Conservation (phyloP, 2,113 vertebrate genomes). For the Centropristis striata region DNA sequence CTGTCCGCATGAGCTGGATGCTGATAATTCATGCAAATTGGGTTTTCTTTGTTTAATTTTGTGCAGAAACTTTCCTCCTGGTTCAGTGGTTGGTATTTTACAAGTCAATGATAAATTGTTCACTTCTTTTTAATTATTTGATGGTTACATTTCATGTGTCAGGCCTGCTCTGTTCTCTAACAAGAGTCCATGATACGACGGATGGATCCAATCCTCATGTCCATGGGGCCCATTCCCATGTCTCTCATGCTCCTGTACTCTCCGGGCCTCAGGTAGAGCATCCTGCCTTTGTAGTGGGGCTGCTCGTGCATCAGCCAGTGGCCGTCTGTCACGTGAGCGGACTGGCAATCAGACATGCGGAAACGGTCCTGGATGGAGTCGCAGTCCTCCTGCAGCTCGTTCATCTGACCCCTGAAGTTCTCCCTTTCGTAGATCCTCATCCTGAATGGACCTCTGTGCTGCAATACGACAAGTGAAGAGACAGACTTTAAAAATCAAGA, state of each 20-base stretch:
- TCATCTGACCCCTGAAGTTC: slow-evolving; percentile 81
- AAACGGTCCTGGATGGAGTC: slow-evolving; percentile 72
- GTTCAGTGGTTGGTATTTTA: not conserved
- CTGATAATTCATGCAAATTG: not conserved
- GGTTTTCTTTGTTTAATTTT: not conserved
- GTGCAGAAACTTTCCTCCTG: not conserved
- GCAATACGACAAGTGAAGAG: slow-evolving; percentile 6
- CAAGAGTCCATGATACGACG: slow-evolving; percentile 78
- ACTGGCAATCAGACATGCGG: slow-evolving; percentile 81
- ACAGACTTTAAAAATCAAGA: not conserved
- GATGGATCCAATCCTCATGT: slow-evolving; percentile 79
- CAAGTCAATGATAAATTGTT: slow-evolving; percentile 6
- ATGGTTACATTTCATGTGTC: slow-evolving; percentile 9
- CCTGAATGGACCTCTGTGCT: slow-evolving; percentile 81
- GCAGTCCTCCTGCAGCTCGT: slow-evolving; percentile 82
- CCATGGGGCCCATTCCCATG: slow-evolving; percentile 66
- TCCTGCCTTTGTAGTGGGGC: slow-evolving; percentile 77
- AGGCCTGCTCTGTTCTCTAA: slow-evolving; percentile 34
- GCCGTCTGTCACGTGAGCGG: slow-evolving; percentile 80
- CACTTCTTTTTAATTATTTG: slow-evolving; percentile 42
- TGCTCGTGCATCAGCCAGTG: slow-evolving; percentile 83
- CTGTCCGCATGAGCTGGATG: not conserved
- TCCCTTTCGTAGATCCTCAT: slow-evolving; percentile 84
- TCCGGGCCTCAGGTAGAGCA: slow-evolving; percentile 76
- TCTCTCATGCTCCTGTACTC: slow-evolving; percentile 79